Conservation (phyloP, 2,113 vertebrate genomes). For the Menura novaehollandiae region DNA sequence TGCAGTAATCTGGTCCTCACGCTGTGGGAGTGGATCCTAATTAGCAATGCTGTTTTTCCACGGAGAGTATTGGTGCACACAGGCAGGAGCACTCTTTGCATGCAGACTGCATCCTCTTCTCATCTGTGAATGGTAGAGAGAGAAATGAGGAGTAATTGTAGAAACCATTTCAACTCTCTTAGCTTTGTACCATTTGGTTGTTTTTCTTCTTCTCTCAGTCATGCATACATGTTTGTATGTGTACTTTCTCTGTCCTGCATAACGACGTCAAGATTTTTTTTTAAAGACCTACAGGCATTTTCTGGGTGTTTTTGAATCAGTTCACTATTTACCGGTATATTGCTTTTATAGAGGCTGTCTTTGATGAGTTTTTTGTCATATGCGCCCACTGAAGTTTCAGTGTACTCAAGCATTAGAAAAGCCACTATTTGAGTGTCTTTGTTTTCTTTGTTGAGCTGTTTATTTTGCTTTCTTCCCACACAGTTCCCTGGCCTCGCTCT, state of each 20-base stretch:
- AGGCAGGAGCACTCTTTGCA: neutral
- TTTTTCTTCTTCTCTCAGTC: neutral
- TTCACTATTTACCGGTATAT: conserved; percentile 29
- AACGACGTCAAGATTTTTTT: neutral
- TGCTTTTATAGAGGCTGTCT: conserved; percentile 62
- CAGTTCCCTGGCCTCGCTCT: conserved; percentile 70
- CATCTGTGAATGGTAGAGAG: neutral
- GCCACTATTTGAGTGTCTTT: conserved; percentile 72
- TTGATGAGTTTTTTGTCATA: conserved; percentile 69
- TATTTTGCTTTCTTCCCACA: conserved; percentile 81
- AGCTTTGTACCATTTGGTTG: neutral
- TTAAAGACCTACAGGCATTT: neutral
- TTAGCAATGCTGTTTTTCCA: neutral
- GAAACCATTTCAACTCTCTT: neutral
- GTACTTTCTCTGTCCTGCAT: neutral
- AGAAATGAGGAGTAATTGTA: neutral
- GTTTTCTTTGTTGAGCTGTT: conserved; percentile 82
- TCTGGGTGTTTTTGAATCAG: neutral
- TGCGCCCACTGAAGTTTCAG: conserved; percentile 68
- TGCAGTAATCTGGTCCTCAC: neutral
- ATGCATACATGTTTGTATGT: neutral
- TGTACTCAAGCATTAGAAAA: conserved; percentile 74
- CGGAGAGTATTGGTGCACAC: neutral
- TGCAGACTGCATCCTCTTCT: neutral
- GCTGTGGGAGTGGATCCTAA: neutral